Percentiles rank a stretch among this genome's conserved stretches.
phyloP scores from a whole-genome alignment of 2,888 invertebrate genomes.

The Elmis aenea region DNA sequence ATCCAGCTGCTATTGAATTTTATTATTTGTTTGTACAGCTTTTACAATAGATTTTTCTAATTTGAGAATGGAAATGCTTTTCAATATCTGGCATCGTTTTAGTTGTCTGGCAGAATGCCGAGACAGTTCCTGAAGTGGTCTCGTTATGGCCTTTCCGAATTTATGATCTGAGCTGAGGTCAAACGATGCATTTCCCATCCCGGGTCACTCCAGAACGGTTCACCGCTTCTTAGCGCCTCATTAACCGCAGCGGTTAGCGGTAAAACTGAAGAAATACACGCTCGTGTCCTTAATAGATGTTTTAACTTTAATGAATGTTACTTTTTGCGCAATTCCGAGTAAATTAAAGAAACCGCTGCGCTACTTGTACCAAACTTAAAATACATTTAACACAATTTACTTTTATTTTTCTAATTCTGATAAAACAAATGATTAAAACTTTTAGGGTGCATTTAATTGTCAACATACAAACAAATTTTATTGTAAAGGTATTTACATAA shows the following conservation, averaged over 20 bases:
- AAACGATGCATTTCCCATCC: conserved; percentile 22
- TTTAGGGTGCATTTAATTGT: too few relatives aligned
- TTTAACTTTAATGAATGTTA: conserved; percentile 25
- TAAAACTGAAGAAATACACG: conserved; percentile 24
- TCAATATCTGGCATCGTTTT: conserved; percentile 19
- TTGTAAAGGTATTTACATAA: too few relatives aligned
- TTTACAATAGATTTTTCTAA: too few relatives aligned
- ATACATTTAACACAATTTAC: too few relatives aligned
- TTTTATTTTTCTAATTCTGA: too few relatives aligned
- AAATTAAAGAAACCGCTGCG: conserved; percentile 19
- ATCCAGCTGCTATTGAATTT: too few relatives aligned
- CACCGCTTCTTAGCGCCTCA: conserved; percentile 26
- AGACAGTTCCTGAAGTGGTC: conserved; percentile 21
- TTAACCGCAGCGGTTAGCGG: conserved; percentile 26
- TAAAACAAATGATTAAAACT: too few relatives aligned
- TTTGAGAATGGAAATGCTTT: conserved; percentile 3
- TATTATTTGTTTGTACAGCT: too few relatives aligned
- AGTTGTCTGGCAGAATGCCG: conserved; percentile 20
- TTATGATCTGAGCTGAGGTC: conserved; percentile 20
- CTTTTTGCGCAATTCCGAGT: conserved; percentile 23
- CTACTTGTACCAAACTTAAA: too few relatives aligned
- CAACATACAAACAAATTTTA: too few relatives aligned
- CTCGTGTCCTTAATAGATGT: conserved; percentile 20
- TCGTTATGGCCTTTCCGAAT: conserved; percentile 21
- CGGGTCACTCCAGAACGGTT: conserved; percentile 18